Percentiles rank a stretch among this genome's conserved stretches.
Evolutionary conservation across 2,113 vertebrate species (phyloP).

Genomic region (Hypocryptadius cinnamomeus): DNA sequence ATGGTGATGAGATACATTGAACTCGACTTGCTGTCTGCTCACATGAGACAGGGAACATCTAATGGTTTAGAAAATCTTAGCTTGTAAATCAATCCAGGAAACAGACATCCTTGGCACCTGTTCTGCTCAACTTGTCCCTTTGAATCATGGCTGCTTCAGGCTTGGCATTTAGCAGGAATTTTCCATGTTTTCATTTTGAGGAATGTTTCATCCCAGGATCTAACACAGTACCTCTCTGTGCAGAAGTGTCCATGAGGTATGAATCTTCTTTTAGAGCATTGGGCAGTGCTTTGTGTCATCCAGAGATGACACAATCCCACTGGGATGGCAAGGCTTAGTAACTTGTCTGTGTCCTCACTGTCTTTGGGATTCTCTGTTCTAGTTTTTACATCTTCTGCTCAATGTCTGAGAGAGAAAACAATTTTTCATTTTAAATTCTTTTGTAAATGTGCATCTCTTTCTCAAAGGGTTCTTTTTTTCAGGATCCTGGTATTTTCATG

Average conservation of each 20-base stretch:
- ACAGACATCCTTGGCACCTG: slow-evolving; percentile 37
- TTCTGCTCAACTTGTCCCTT: slow-evolving; percentile 21
- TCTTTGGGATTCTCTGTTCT: not conserved
- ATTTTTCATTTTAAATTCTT: not conserved
- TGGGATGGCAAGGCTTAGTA: not conserved
- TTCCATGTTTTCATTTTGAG: slow-evolving; percentile 11
- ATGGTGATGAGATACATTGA: not conserved
- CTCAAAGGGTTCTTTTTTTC: not conserved
- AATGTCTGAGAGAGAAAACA: not conserved
- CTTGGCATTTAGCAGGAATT: slow-evolving; percentile 19
- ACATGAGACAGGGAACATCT: not conserved
- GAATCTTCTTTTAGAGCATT: not conserved
- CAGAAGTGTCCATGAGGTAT: not conserved
- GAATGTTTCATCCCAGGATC: not conserved
- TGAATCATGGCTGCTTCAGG: slow-evolving; percentile 16
- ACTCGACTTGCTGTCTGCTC: not conserved
- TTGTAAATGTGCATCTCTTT: not conserved
- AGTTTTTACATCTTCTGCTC: not conserved
- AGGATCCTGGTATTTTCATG: not conserved
- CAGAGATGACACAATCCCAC: not conserved
- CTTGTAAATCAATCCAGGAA: slow-evolving; percentile 22
- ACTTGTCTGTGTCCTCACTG: not conserved
- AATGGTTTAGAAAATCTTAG: not conserved
- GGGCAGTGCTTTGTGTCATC: not conserved
- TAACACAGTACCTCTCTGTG: not conserved